Evolutionary conservation across 2,113 vertebrate species (phyloP), one percentile per base, ranked within the genome.

Genomic region (Cyprinus carpio): DNA sequence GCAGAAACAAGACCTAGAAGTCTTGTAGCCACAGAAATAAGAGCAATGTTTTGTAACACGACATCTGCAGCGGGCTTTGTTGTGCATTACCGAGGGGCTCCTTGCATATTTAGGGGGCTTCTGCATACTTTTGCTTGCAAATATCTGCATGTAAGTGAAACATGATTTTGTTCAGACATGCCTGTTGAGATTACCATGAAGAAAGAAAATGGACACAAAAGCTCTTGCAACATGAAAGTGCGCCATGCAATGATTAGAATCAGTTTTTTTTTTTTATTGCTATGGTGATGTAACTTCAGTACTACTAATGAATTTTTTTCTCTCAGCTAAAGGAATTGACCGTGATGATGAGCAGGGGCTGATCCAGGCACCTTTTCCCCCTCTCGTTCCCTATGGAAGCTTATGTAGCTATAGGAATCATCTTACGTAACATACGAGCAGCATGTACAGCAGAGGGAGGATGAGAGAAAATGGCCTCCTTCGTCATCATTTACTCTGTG

Each of bases 391-490:
- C 81, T 75, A 75, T 83, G 58, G 75, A 25, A 40, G 75, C 82
- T 80, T 83, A 75, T 81, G 69, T 23, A 88, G 84, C 87, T 60
- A 86, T 88, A 88, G 81, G 84, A 86, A 81, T 86, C 56, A 29
- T 81, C 69, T 88, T 88, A 88, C 84, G 81, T 86, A 88, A 88
- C 87, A 84, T 74, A 71, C 71, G 60, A 76, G 84, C 77, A 15
- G 78, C 25, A 84, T 88, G 84, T 85, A 49, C 84, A 65, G 84
- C 51, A 43, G 75, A 79, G 69, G 20, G 58, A 82, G 84, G 85
- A 64, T 56, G 85, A 81, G 84, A 82, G 81, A 88, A 88, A 88
- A 88, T 88, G 87, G 84, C 84, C 87, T 85, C 87, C 76, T 77
- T 79, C 71, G 34, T 81, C 60, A 86, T 75, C 27, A 56, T 83